Evolutionary conservation across 2,113 vertebrate genomes (phyloP).

Genomic region (Coreoperca whiteheadi): DNA sequence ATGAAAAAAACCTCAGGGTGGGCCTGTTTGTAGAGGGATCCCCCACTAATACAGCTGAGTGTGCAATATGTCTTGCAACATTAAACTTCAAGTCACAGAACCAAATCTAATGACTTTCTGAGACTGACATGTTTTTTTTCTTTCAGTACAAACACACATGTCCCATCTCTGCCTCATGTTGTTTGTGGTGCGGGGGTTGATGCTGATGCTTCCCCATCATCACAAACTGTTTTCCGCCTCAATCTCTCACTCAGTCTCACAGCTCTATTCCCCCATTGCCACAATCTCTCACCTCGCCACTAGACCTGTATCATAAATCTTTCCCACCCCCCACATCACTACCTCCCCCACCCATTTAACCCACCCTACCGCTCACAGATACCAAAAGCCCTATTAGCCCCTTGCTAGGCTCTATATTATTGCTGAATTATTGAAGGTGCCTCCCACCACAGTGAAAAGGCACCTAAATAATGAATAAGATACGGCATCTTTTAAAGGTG

Average conservation of each 20-base stretch:
- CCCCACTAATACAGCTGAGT: background rate
- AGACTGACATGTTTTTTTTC: constrained; percentile 8
- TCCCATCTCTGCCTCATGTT: constrained; percentile 4
- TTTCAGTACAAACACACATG: constrained; percentile 27
- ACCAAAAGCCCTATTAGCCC: constrained; percentile 84
- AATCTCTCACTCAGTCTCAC: constrained; percentile 60
- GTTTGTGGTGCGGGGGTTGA: constrained; percentile 9
- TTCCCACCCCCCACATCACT: constrained; percentile 55
- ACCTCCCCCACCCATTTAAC: constrained; percentile 59
- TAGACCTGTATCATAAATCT: constrained; percentile 79
- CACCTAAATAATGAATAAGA: constrained; percentile 82
- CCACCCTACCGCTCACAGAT: constrained; percentile 63
- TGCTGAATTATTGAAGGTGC: constrained; percentile 83
- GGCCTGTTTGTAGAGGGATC: background rate
- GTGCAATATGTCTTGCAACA: constrained; percentile 8
- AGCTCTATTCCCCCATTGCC: constrained; percentile 63
- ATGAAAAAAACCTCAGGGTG: background rate
- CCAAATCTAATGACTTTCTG: constrained; percentile 25
- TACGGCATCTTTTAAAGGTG: constrained; percentile 79
- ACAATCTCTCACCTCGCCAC: constrained; percentile 68
- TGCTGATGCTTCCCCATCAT: constrained; percentile 53
- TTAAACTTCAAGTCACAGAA: constrained; percentile 27
- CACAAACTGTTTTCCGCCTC: constrained; percentile 34
- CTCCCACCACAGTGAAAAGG: constrained; percentile 77
- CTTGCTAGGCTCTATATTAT: constrained; percentile 82